phyloP scores from a whole-genome alignment of 2,113 vertebrate species.

The Myotis brandtii region DNA sequence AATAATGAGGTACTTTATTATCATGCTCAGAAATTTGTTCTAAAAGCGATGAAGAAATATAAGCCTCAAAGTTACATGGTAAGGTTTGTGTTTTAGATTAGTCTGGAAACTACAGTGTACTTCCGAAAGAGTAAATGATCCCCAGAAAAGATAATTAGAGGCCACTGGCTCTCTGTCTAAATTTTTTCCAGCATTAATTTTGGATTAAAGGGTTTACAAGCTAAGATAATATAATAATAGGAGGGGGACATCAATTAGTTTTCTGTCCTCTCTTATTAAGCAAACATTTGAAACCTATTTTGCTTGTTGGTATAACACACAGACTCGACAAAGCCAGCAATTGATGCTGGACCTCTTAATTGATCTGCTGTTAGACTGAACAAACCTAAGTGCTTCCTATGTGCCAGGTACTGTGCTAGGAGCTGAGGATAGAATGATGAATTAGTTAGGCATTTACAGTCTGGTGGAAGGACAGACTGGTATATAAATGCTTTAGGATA shows the following conservation, averaged over 20 bases:
- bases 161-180: constrained; percentile 40
- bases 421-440: not conserved
- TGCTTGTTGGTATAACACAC: constrained; percentile 42
- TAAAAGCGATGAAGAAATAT: not conserved
- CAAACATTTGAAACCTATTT: constrained; percentile 70
- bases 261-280: constrained; percentile 69
- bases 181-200: constrained; percentile 69
- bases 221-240: constrained; percentile 60
- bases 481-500: not conserved
- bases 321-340: constrained; percentile 1
- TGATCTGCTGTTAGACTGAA: not conserved
- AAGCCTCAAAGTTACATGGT: not conserved
- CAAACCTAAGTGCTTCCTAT: not conserved
- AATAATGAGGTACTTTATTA: not conserved
- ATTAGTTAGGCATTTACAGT: not conserved
- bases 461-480: not conserved
- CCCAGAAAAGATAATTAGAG: constrained; percentile 64
- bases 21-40: constrained; percentile 1
- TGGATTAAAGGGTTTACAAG: constrained; percentile 64
- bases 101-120: constrained; percentile 11
- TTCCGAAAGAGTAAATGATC: constrained; percentile 53
- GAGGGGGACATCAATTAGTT: constrained; percentile 20
- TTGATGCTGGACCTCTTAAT: not conserved
- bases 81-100: constrained; percentile 51
- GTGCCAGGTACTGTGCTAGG: not conserved